Percentiles rank a stretch among this genome's conserved stretches.
Conservation (phyloP, 1,140 invertebrate species). For the Limonius californicus region DNA sequence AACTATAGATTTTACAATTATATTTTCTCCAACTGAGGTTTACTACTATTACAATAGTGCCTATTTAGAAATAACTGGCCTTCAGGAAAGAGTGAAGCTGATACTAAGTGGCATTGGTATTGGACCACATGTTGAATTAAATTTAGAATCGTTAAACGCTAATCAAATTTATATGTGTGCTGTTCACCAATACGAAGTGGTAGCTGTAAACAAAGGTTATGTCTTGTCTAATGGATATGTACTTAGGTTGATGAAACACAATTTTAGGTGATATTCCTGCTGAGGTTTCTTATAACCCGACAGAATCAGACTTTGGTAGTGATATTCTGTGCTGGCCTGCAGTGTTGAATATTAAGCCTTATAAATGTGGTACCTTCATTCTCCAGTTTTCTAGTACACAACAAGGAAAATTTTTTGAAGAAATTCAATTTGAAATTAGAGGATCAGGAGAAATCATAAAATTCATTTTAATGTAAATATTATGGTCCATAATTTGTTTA, state of each 20-base stretch:
- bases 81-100: slow-evolving; percentile 28
- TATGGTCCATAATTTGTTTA: too few species aligned
- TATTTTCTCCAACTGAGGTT: slow-evolving; percentile 32
- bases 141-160: slow-evolving; percentile 31
- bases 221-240: too few species aligned
- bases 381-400: slow-evolving; percentile 35
- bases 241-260: not conserved
- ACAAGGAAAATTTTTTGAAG: slow-evolving; percentile 41
- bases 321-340: slow-evolving; percentile 30
- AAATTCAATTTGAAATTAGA: slow-evolving; percentile 35
- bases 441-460: slow-evolving; percentile 37
- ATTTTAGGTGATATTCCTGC: slow-evolving; percentile 40
- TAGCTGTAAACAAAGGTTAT: slow-evolving; percentile 32
- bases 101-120: slow-evolving; percentile 34
- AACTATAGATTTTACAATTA: slow-evolving; percentile 29
- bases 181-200: slow-evolving; percentile 40
- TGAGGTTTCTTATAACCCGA: slow-evolving; percentile 31
- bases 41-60: slow-evolving; percentile 27
- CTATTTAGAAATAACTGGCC: slow-evolving; percentile 37
- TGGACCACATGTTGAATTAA: slow-evolving; percentile 34
- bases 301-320: slow-evolving; percentile 33
- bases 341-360: slow-evolving; percentile 27
- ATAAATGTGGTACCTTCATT: slow-evolving; percentile 29
- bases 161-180: slow-evolving; percentile 36
- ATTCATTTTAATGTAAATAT: slow-evolving; percentile 32